These are phyloP conservation scores for Amazona guildingii DNA, from an alignment of 2,113 vertebrate genomes.

Conservation along the genomic window DNA sequence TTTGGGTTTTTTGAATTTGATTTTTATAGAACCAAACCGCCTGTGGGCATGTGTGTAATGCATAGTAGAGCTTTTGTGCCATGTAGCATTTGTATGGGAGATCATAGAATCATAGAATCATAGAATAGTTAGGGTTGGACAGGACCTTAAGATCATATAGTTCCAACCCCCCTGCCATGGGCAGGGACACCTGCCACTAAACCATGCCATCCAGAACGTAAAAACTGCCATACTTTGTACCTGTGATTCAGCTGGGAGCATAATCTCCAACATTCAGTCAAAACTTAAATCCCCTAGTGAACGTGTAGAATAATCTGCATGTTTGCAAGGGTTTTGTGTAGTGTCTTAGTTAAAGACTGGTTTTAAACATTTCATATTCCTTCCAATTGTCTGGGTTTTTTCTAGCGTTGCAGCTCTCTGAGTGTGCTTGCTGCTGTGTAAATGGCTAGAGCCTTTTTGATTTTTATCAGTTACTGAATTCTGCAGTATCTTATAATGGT, in stretches of 20 bases:
- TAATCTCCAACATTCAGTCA: background rate
- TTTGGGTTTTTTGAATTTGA: background rate
- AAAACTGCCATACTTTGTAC: background rate
- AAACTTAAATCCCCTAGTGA: background rate
- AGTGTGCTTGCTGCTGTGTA: background rate
- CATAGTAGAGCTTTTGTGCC: background rate
- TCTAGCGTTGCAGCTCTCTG: background rate
- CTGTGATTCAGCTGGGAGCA: background rate
- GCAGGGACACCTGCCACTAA: no score
- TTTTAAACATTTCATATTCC: background rate
- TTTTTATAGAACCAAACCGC: background rate
- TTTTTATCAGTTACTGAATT: background rate
- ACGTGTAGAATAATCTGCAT: background rate
- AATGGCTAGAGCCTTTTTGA: background rate
- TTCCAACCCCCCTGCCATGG: no score
- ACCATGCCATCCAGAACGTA: background rate
- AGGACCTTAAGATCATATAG: no score
- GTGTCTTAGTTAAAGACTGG: background rate
- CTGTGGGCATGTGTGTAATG: background rate
- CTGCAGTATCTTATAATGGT: rapidly evolving
- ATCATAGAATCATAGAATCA: background rate
- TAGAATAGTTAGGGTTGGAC: no score
- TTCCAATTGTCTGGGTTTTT: background rate
- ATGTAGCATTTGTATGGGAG: background rate
- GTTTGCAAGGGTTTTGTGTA: background rate